These are phyloP conservation scores for Motacilla tschutschensis DNA, from an alignment of 2,113 vertebrate genomes.

Conservation along the genomic window DNA sequence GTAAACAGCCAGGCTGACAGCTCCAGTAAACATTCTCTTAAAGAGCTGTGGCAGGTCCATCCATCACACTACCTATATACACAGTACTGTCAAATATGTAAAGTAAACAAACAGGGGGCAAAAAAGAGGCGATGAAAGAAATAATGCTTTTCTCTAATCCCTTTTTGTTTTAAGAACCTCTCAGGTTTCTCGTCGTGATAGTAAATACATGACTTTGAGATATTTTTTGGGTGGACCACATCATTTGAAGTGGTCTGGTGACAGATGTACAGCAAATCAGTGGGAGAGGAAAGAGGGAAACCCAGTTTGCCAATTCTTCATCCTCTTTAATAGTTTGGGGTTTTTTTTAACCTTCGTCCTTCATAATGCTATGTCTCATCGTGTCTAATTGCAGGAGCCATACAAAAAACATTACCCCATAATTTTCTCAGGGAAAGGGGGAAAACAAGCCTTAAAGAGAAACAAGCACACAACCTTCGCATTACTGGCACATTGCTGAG, in stretches of 20 bases:
- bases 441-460: slow-evolving; percentile 22
- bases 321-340: background rate
- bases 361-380: background rate
- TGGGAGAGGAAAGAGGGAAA: background rate
- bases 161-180: background rate
- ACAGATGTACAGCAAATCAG: background rate
- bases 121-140: background rate
- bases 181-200: background rate
- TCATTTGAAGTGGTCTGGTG: background rate
- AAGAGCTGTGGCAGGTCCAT: slow-evolving; percentile 35
- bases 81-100: slow-evolving; percentile 8
- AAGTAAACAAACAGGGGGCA: slow-evolving; percentile 33
- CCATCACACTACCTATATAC: slow-evolving; percentile 2
- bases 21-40: slow-evolving; percentile 38
- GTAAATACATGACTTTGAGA: background rate
- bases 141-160: background rate
- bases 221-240: background rate
- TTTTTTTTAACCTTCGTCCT: background rate
- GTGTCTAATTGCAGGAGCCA: background rate
- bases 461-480: background rate
- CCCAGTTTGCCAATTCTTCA: background rate
- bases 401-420: background rate
- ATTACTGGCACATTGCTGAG: background rate
- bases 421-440: slow-evolving; percentile 19
- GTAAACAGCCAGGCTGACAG: slow-evolving; percentile 18